Evolutionary conservation across 2,888 invertebrate species (phyloP).

Genomic region (Cremastinae sp.): DNA sequence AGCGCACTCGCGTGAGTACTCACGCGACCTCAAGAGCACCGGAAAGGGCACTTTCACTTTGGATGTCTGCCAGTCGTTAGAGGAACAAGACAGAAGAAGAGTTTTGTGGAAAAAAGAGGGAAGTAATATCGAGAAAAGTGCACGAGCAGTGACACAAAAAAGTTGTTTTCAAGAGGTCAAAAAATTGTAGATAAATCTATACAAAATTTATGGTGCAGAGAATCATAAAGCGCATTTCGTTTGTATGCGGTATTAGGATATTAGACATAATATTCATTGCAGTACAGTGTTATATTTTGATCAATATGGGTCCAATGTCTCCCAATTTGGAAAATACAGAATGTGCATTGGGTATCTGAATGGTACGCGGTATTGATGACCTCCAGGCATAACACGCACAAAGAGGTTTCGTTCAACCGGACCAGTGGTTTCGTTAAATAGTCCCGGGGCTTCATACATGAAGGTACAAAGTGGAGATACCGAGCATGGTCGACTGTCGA

Average conservation of each 20-base stretch:
- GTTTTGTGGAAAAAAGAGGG: constrained; percentile 20
- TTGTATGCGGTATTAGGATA: too few species aligned
- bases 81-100: constrained; percentile 14
- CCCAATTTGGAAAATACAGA: too few species aligned
- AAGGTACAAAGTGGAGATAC: background rate
- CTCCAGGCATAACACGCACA: constrained; percentile 10
- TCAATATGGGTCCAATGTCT: too few species aligned
- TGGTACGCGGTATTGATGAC: too few species aligned
- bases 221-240: too few species aligned
- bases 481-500: constrained; percentile 1
- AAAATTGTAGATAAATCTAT: too few species aligned
- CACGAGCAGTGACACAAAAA: background rate
- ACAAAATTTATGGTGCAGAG: too few species aligned
- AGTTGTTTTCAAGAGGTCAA: background rate
- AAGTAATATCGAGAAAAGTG: background rate
- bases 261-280: too few species aligned
- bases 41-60: constrained; percentile 52
- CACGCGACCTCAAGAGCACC: constrained; percentile 40
- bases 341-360: too few species aligned
- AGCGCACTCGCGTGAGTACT: constrained; percentile 19
- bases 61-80: constrained; percentile 52
- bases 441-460: background rate
- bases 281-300: too few species aligned
- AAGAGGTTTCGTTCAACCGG: constrained; percentile 19
- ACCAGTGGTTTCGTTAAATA: constrained; percentile 39